phyloP scores from a whole-genome alignment of 2,797 vertebrate genomes.

The Pseudomugil gertrudae region DNA sequence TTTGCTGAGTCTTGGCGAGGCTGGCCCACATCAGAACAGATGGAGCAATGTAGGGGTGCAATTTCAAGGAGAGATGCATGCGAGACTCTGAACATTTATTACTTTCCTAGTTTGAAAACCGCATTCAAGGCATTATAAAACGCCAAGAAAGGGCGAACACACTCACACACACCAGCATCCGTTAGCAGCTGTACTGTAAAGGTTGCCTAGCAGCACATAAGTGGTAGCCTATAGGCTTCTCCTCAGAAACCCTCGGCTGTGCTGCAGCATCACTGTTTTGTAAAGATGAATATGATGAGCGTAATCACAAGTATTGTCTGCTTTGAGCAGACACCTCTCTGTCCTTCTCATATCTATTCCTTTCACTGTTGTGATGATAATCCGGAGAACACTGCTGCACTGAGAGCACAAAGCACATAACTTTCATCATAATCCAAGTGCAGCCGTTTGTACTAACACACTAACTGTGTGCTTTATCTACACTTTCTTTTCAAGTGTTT shows the following conservation, averaged over 20 bases:
- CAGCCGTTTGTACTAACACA: slow-evolving; percentile 9
- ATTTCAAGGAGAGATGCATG: slow-evolving; percentile 24
- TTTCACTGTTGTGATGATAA: slow-evolving; percentile 32
- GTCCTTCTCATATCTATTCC: slow-evolving; percentile 18
- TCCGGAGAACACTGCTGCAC: neutral
- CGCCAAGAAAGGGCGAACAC: slow-evolving; percentile 11
- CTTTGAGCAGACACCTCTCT: slow-evolving; percentile 15
- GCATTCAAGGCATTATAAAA: slow-evolving; percentile 27
- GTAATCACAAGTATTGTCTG: slow-evolving; percentile 38
- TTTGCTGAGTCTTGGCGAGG: slow-evolving; percentile 21
- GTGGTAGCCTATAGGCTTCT: slow-evolving; percentile 29
- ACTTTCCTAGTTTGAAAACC: slow-evolving; percentile 13
- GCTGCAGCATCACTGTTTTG: slow-evolving; percentile 24
- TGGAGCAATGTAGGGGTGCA: slow-evolving; percentile 18
- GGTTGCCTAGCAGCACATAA: slow-evolving; percentile 61
- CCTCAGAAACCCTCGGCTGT: slow-evolving; percentile 22
- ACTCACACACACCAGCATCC: neutral
- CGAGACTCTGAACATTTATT: slow-evolving; percentile 9
- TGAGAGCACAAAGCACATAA: slow-evolving; percentile 8
- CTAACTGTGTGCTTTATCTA: slow-evolving; percentile 4
- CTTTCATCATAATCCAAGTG: slow-evolving; percentile 23
- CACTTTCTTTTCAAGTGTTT: neutral
- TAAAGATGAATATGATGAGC: slow-evolving; percentile 39
- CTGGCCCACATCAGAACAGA: slow-evolving; percentile 31
- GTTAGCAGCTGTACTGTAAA: slow-evolving; percentile 39